These are phyloP conservation scores for Sarcophaga bullata DNA, from an alignment of 1,140 invertebrate genomes.

Conservation along the genomic window DNA sequence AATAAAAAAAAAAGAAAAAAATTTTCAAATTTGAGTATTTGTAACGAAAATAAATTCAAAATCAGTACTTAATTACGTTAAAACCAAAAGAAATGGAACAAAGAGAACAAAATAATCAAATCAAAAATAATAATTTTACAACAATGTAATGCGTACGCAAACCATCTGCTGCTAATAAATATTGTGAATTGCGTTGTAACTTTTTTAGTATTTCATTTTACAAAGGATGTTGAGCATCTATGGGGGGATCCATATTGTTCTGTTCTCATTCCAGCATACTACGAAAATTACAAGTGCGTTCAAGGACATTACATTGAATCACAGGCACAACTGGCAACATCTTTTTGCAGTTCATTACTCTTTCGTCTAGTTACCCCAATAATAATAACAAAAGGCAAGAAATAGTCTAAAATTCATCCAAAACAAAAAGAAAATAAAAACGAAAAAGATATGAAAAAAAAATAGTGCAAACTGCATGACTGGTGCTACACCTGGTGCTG, in stretches of 20 bases:
- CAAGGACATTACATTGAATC: slow-evolving; percentile 30
- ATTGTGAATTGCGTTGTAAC: background rate
- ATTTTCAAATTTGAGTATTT: background rate
- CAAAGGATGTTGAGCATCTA: background rate
- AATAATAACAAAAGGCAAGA: background rate
- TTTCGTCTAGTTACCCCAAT: slow-evolving; percentile 30
- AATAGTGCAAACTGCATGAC: background rate
- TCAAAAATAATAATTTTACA: slow-evolving; percentile 4
- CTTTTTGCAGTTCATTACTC: slow-evolving; percentile 26
- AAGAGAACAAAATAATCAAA: background rate
- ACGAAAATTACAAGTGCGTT: slow-evolving; percentile 28
- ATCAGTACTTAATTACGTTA: background rate
- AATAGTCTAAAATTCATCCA: background rate
- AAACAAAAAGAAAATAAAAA: background rate
- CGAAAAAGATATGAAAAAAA: background rate
- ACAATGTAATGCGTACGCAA: background rate
- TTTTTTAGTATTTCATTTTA: background rate
- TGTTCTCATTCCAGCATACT: background rate
- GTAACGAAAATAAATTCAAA: background rate
- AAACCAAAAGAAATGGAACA: background rate
- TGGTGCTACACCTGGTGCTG: background rate
- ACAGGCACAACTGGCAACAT: background rate
- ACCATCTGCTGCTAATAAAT: background rate
- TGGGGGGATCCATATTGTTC: background rate
- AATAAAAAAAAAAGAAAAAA: no score